Evolutionary conservation across 1,140 invertebrate genomes (phyloP), one percentile per base, ranked within the genome.

Genomic region (Sipha flava): DNA sequence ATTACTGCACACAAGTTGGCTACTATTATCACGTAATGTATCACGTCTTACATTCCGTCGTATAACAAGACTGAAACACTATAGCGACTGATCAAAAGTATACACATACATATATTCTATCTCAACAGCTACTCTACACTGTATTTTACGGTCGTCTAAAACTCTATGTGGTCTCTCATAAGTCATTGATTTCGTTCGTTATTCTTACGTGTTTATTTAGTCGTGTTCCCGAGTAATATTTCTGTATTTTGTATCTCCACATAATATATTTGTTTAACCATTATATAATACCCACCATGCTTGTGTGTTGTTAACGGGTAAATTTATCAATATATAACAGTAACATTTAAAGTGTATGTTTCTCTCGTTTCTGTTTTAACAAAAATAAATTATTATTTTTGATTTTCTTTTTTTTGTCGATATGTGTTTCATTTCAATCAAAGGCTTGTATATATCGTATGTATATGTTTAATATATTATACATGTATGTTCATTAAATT

Each of bases 141-240:
- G 26, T 70, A 70, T 47, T 70, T 70, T 29, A 70, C 14, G 23
- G 18, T 47, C 5, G 64, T 70, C 66, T 31, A 47, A 45, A 68
- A 70, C 66, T 70, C 43, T 70, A 70, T 47, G 66, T 47, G 66
- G 66, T 70, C 66, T 70, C 66, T 49, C 16, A 47, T 70, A 47
- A 47, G 40, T 47, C 66, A 70, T 47, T 45, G 66, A 47, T 70
- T 70, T 70, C 9, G 43, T 70, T 29, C 40, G 16, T 14, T 29
- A 47, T 70, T 47, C 47, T 18, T 43, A 68, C 37, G 18, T 68
- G 37, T 68, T 68, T 70, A 47, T 70, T 29, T 47, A 47, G 14
- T 14, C 34, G 16, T 40, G 31, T 40, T 68, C 18, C 47, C 43
- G 6, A 70, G 12, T 26, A 21, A 43, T 43, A 43, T 43, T 66